These are phyloP conservation scores for Idris sp. DNA, from an alignment of 1,140 invertebrate species.

Conservation along the genomic window DNA sequence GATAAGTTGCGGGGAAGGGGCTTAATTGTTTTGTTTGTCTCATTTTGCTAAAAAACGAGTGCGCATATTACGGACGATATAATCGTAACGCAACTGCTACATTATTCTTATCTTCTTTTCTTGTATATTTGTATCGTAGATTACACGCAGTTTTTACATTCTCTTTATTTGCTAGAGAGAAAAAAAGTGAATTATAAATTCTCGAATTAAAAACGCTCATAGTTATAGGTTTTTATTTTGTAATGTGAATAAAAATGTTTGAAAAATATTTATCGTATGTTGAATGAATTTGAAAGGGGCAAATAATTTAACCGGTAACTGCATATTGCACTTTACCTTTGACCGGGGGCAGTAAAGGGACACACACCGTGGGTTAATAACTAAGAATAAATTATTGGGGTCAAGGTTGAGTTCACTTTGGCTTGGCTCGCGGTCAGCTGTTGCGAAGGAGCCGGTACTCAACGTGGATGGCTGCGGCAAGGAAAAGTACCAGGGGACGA, in stretches of 20 bases:
- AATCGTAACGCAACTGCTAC: too few species aligned
- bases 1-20: conserved; percentile 37
- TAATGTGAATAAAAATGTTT: too few species aligned
- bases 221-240: too few species aligned
- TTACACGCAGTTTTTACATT: too few species aligned
- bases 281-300: too few species aligned
- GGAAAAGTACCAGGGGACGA: conserved; percentile 49
- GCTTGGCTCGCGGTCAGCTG: conserved; percentile 65
- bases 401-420: conserved; percentile 66
- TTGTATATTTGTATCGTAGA: too few species aligned
- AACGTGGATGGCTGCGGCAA: conserved; percentile 33
- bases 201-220: too few species aligned
- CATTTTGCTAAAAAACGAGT: conserved; percentile 34
- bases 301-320: conserved; percentile 32
- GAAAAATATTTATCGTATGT: too few species aligned
- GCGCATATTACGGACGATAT: conserved; percentile 31
- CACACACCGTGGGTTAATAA: conserved; percentile 40
- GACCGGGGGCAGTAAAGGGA: conserved; percentile 34
- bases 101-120: too few species aligned
- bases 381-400: conserved; percentile 62
- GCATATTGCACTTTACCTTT: conserved; percentile 55
- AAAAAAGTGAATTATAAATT: too few species aligned
- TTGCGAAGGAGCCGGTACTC: conserved; percentile 64
- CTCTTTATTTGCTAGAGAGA: too few species aligned
- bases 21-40: conserved; percentile 30